A percentile compares a stretch with the other conserved stretches of the same genome.
Conservation (phyloP, 1,140 invertebrate genomes). For the Ceratosolen fusciceps region DNA sequence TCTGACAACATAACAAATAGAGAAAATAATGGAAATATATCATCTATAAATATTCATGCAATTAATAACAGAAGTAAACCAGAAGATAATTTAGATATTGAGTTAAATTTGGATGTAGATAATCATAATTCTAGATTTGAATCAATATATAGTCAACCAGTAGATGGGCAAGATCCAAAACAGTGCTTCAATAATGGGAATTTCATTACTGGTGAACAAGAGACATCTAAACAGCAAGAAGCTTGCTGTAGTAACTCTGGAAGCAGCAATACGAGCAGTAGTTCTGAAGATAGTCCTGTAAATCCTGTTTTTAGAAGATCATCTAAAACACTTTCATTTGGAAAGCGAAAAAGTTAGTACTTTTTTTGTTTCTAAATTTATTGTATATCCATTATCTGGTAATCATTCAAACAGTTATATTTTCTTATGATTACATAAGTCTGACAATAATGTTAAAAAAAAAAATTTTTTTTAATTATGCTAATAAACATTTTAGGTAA, state of each 20-base stretch:
- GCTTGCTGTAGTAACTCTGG: slow-evolving; percentile 61
- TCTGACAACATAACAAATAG: slow-evolving; percentile 54
- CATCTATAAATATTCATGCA: slow-evolving; percentile 57
- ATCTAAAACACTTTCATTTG: slow-evolving; percentile 69
- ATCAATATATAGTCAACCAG: slow-evolving; percentile 67
- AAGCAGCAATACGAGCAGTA: slow-evolving; percentile 67
- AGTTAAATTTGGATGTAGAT: slow-evolving; percentile 63
- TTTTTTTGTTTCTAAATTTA: not conserved
- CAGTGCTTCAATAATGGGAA: slow-evolving; percentile 66
- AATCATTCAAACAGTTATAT: not conserved
- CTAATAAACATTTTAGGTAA: slow-evolving; percentile 57
- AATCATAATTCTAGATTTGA: slow-evolving; percentile 71
- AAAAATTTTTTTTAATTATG: not conserved
- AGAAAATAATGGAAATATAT: slow-evolving; percentile 66
- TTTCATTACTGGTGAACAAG: slow-evolving; percentile 52
- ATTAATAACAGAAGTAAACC: slow-evolving; percentile 58
- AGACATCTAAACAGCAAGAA: slow-evolving; percentile 58
- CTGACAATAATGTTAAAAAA: too few species aligned
- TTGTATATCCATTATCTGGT: not conserved
- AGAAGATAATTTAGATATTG: slow-evolving; percentile 64
- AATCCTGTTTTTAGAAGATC: slow-evolving; percentile 67
- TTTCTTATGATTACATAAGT: too few species aligned
- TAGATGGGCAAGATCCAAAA: slow-evolving; percentile 64
- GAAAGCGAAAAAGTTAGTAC: slow-evolving; percentile 63
- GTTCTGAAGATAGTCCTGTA: slow-evolving; percentile 66